Percentiles rank a stretch among this genome's conserved stretches.
These are phyloP conservation scores for Drosophila gaucha DNA, from an alignment of 2,888 invertebrate species.

Conservation along the genomic window DNA sequence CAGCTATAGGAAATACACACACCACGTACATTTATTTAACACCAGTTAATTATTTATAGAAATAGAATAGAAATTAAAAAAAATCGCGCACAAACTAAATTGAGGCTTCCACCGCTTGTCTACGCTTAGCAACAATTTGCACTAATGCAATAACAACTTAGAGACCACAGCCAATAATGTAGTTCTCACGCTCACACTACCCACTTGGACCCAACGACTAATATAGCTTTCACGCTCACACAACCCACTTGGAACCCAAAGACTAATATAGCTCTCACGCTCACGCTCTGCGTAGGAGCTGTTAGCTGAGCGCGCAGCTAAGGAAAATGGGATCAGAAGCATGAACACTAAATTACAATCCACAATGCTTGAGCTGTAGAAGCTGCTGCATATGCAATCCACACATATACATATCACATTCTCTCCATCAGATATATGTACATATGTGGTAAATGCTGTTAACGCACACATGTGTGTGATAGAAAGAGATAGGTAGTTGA, in stretches of 20 bases:
- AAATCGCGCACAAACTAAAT: not conserved
- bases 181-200: not conserved
- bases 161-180: not conserved
- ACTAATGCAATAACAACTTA: not conserved
- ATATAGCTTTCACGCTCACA: not conserved
- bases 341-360: not conserved
- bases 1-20: too few relatives aligned
- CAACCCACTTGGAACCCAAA: not conserved
- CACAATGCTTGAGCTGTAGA: too few relatives aligned
- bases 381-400: not conserved
- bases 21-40: too few relatives aligned
- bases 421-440: not conserved
- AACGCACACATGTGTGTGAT: not conserved
- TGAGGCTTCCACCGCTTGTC: not conserved
- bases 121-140: not conserved
- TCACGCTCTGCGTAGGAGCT: not conserved
- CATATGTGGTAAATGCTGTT: not conserved
- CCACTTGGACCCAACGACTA: not conserved
- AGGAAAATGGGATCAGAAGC: not conserved
- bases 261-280: not conserved
- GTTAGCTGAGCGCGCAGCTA: not conserved
- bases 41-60: not conserved
- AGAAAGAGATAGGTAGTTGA: not conserved
- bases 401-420: not conserved
- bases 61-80: not conserved